Evolutionary conservation across 37 sponge, comb jelly and placozoan genomes (phyloP).

Genomic region (Halisarca cf. caerulea): DNA sequence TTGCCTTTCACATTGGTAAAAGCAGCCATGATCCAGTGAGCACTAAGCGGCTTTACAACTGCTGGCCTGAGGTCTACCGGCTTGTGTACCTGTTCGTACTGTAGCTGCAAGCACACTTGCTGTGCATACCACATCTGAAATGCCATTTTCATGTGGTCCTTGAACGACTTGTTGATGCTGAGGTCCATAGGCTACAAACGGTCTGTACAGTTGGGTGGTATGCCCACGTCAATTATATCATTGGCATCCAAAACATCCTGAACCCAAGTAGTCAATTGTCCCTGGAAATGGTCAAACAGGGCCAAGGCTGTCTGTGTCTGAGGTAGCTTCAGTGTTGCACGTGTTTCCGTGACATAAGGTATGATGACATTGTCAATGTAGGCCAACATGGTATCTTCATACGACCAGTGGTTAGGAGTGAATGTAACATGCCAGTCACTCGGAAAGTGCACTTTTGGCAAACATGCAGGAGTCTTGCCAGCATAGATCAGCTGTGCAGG

Average conservation of each 20-base stretch:
- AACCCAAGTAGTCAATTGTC: slow-evolving; percentile 7
- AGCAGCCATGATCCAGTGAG: slow-evolving; percentile 35
- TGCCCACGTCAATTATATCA: slow-evolving; percentile 30
- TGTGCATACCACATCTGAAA: slow-evolving; percentile 21
- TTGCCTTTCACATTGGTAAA: neutral
- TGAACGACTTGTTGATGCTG: slow-evolving; percentile 57
- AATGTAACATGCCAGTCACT: slow-evolving; percentile 58
- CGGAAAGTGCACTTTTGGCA: slow-evolving; percentile 37
- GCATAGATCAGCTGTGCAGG: slow-evolving; percentile 54
- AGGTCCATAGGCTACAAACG: slow-evolving; percentile 56
- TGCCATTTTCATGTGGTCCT: slow-evolving; percentile 4
- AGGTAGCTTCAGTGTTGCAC: neutral
- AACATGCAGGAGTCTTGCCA: slow-evolving; percentile 49
- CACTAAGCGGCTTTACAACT: slow-evolving; percentile 54
- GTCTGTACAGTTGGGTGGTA: slow-evolving; percentile 61
- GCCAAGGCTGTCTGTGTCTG: slow-evolving; percentile 26
- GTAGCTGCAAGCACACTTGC: neutral
- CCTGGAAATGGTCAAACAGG: slow-evolving; percentile 36
- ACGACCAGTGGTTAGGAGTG: slow-evolving; percentile 59
- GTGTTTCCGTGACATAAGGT: slow-evolving; percentile 40
- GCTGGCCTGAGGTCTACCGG: neutral
- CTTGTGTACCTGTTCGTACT: neutral
- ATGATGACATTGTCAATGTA: slow-evolving; percentile 54
- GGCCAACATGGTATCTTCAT: slow-evolving; percentile 42
- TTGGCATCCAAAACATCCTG: slow-evolving; percentile 41